Base-by-base conservation (phyloP, 2,113 vertebrate genomes). In the Artemisiospiza belli region DNA sequence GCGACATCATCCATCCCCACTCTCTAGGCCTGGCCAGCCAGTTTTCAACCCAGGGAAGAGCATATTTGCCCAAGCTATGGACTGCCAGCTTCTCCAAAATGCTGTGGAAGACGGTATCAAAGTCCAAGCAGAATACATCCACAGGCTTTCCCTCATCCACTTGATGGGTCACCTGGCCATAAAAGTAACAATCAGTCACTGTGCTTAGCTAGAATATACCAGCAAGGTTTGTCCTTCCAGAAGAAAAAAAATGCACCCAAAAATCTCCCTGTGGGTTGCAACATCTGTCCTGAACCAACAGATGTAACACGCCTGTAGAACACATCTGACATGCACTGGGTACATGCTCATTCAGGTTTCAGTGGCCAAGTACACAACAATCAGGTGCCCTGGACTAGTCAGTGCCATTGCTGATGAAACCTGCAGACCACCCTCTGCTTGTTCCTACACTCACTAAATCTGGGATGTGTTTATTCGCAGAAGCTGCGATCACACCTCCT, bases 311-410 rank as follows among this genome's bases (percentile, higher is more conserved):
- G 11, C 58, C 70, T 61, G 41, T 3, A 68, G 33, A 59, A 59
- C 20, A 1, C 20, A 37, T 30, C 10, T 35, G 47, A 49, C 0
- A 0, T 24, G 19, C n/a, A 49, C 1, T 31, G 46, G 12, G 5
- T 27, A 55, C 23, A 3, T 1, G 16, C 25, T 52, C 6, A 5
- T 57, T 75, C 17, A 21, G 28, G 23, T 70, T 90, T 62, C 43
- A 72, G n/a, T 14, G 28, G 44, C 25, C 37, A 85, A 58, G 31
- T 9, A 69, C 22, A 9, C 27, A 61, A n/a, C 15, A 80, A 62
- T 19, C 52, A 72, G 39, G 33, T 46, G 7, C 6, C 15, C 35
- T 6, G 4, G 20, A 31, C 22, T 18, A 61, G 18, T 80, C 59
- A 49, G 31, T 19, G 23, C 39, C 64, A 70, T 6, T 19, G 9